These are phyloP conservation scores for Bombylius major DNA, from an alignment of 2,888 invertebrate species.

Conservation along the genomic window DNA sequence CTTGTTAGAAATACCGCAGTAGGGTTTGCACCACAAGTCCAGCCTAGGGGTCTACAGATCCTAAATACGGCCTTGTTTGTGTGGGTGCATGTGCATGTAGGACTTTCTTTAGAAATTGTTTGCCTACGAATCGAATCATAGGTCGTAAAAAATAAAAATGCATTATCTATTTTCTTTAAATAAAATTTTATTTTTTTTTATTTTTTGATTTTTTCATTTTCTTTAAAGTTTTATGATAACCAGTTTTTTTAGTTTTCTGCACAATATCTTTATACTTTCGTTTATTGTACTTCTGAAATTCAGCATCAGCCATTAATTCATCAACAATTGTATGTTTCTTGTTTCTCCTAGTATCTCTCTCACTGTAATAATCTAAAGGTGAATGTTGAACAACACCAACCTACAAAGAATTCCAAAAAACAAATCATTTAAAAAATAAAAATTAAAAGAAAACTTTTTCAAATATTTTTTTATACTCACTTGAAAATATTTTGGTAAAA, in stretches of 20 bases:
- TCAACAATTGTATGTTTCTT: slow-evolving; percentile 85
- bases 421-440: neutral
- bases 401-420: slow-evolving; percentile 32
- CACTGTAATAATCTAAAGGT: slow-evolving; percentile 74
- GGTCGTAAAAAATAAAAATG: no score
- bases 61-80: no score
- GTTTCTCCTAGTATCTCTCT: slow-evolving; percentile 71
- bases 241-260: slow-evolving; percentile 53
- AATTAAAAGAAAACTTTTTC: neutral
- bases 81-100: no score
- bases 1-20: no score
- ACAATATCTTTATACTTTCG: slow-evolving; percentile 67
- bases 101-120: no score
- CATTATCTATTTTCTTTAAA: no score
- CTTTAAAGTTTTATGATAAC: slow-evolving; percentile 61
- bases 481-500: slow-evolving; percentile 87
- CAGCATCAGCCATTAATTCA: slow-evolving; percentile 80
- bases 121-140: no score
- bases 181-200: slow-evolving; percentile 17
- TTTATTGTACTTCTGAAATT: slow-evolving; percentile 69
- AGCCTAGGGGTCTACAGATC: no score
- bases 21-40: no score
- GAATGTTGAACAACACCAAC: slow-evolving; percentile 73
- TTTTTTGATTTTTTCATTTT: slow-evolving; percentile 50
- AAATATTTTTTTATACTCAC: slow-evolving; percentile 35